Percentiles rank a stretch among this genome's conserved stretches.
These are phyloP conservation scores for Coptodon bakossiorum DNA, from an alignment of 2,113 vertebrate species.

Conservation along the genomic window DNA sequence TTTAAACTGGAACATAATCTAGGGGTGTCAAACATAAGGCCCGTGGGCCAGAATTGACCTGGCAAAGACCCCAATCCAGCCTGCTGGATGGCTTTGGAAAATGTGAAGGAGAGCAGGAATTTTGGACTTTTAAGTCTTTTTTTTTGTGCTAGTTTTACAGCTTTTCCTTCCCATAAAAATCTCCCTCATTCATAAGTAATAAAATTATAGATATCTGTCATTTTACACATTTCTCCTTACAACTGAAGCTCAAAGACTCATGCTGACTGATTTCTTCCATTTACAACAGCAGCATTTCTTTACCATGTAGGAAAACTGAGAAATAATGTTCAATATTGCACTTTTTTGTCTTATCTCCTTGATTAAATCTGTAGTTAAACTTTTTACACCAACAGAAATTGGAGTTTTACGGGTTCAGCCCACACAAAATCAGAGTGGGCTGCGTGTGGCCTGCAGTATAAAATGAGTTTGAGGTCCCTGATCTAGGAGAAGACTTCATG, in stretches of 20 bases:
- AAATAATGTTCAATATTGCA: not conserved
- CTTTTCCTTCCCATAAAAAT: not conserved
- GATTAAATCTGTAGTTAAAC: not conserved
- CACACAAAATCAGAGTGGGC: not conserved
- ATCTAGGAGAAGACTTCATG: not conserved
- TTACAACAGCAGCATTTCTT: not conserved
- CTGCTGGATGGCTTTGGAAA: not conserved
- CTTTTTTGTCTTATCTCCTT: not conserved
- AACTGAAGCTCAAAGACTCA: not conserved
- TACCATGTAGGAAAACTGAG: not conserved
- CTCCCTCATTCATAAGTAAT: not conserved
- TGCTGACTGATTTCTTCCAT: not conserved
- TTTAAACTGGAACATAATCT: not conserved
- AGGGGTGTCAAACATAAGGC: not conserved
- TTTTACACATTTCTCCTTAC: not conserved
- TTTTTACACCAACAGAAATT: not conserved
- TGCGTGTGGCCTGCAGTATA: rapidly evolving
- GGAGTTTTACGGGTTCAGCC: not conserved
- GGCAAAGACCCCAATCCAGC: not conserved
- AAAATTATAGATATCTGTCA: not conserved
- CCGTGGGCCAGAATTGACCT: not conserved
- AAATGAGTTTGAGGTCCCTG: not conserved
- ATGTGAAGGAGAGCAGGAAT: not conserved
- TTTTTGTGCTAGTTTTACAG: not conserved
- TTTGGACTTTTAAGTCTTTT: not conserved